A percentile compares a stretch with the other conserved stretches of the same genome.
phyloP scores from a whole-genome alignment of 1,140 invertebrate species.

The Caenorhabditis brenneri region DNA sequence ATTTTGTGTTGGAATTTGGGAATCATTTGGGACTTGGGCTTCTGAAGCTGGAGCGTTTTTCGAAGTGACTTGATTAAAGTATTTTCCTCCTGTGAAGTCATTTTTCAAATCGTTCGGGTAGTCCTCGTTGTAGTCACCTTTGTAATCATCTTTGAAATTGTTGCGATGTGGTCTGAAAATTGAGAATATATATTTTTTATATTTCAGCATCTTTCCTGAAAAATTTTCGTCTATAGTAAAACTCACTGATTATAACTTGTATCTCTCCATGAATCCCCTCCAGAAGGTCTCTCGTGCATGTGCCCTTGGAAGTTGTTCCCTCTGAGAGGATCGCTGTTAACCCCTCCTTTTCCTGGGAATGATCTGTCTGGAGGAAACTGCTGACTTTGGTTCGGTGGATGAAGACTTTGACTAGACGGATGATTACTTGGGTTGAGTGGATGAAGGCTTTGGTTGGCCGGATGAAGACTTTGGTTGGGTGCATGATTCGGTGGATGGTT shows the following conservation, averaged over 20 bases:
- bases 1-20: not conserved
- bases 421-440: too few species aligned
- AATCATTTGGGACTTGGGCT: not conserved
- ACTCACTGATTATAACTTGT: not conserved
- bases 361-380: not conserved
- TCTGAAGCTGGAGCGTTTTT: not conserved
- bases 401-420: too few species aligned
- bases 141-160: not conserved
- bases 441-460: too few species aligned
- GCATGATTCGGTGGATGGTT: too few species aligned
- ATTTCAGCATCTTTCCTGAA: too few species aligned
- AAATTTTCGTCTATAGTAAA: too few species aligned
- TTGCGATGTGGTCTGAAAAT: not conserved
- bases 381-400: not conserved
- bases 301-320: not conserved
- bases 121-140: too few species aligned
- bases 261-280: slow-evolving; percentile 27
- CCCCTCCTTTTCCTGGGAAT: not conserved
- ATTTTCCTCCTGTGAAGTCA: not conserved
- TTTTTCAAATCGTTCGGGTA: not conserved
- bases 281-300: not conserved
- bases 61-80: not conserved
- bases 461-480: too few species aligned
- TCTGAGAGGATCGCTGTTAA: not conserved
- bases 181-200: not conserved